Base-by-base conservation (phyloP, 1,140 invertebrate species). In the Macrosteles quadrilineatus region DNA sequence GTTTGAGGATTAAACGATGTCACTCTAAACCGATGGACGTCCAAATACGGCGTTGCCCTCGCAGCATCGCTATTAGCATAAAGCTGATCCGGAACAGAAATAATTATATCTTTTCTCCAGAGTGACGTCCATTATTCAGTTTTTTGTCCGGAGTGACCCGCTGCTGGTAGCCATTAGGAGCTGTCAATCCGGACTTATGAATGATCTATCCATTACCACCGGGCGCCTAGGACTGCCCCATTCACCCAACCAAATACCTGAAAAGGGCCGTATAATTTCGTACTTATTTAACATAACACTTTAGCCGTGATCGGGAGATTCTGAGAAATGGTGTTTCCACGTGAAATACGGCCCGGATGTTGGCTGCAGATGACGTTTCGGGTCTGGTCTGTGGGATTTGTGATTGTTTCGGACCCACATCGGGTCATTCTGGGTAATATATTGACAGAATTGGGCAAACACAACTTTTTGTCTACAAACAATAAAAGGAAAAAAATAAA, bases 231-330 rank as follows among this genome's bases (percentile, higher is more conserved):
- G 55, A 14, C 21, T 25, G 6, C 21, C 55, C 27, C 55, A 59
- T 59, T 59, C 55, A 59, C 55, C 27, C 23, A 9, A 59, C n/a
- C 6, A 6, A 27, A 27, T 59, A 59, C 55, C 55, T 59, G 55
- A 30, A 59, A 59, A 59, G 55, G 55, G 27, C 55, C 55, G 55
- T 59, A 59, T 59, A 59, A 59, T 59, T 59, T 59, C 27, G 55
- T 59, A 59, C 55, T 59, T 59, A 59, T 14, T 59, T 59, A 59
- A 59, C 55, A 59, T 59, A 59, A 59, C 55, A 59, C 55, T 59
- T 59, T 59, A 23, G 55, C 55, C 23, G 55, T 27, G 55, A 59
- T 59, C 55, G 21, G 27, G n/a, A 4, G n/a, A 50, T 25, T 30
- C 55, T 59, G 55, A 59, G 27, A 59, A 59, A 59, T 59, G 55